These are phyloP conservation scores for Malurus melanocephalus DNA, from an alignment of 2,113 vertebrate genomes.

Conservation along the genomic window DNA sequence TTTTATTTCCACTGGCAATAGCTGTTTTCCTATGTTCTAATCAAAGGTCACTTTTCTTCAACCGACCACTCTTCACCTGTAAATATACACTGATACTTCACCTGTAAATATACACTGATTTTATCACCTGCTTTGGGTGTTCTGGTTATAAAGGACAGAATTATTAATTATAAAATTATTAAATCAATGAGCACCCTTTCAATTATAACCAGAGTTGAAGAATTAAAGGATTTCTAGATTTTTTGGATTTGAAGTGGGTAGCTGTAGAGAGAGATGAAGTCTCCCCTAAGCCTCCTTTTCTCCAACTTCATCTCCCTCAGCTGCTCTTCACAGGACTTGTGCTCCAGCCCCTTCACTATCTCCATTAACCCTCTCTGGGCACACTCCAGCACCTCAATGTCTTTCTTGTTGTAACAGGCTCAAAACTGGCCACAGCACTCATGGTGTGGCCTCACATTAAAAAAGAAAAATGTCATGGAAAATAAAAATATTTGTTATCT, in stretches of 20 bases:
- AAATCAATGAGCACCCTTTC: neutral
- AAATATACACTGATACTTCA: neutral
- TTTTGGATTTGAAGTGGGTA: neutral
- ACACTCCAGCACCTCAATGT: accelerated
- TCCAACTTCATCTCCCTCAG: neutral
- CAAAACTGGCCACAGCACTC: accelerated
- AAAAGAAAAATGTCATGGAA: neutral
- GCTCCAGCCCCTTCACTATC: neutral
- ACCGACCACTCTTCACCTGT: neutral
- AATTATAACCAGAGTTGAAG: neutral
- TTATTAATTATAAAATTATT: neutral
- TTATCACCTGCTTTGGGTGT: neutral
- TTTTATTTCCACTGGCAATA: neutral
- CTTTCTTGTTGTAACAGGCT: neutral
- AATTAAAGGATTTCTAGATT: neutral
- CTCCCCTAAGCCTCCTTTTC: neutral
- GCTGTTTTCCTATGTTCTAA: neutral
- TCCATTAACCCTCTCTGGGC: neutral
- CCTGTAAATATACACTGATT: neutral
- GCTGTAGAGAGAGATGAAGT: neutral
- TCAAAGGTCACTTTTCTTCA: neutral
- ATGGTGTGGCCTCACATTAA: accelerated
- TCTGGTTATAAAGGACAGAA: neutral
- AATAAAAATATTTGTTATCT: neutral
- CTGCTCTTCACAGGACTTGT: accelerated